Conservation (phyloP, 1,140 invertebrate genomes). For the Diuraphis noxia region DNA sequence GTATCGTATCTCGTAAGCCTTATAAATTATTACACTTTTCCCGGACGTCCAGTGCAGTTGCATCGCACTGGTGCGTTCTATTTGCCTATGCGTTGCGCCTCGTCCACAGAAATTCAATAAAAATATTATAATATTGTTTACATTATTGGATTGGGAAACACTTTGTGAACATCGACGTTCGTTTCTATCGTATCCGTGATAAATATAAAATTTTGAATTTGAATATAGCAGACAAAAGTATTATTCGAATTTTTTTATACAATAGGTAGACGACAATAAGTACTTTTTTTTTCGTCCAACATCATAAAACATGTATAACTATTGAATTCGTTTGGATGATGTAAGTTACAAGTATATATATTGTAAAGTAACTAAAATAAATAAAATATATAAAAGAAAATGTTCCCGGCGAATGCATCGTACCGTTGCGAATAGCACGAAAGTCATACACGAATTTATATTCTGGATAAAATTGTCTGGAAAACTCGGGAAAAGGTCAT, state of each 20-base stretch:
- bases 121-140: background rate
- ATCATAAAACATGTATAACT: background rate
- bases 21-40: background rate
- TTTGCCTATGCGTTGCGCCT: slow-evolving; percentile 44
- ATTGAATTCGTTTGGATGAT: background rate
- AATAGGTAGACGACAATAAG: background rate
- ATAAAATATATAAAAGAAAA: slow-evolving; percentile 25
- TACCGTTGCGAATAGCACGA: background rate
- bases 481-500: background rate
- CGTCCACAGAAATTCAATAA: background rate
- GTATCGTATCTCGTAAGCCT: background rate
- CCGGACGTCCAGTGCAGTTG: background rate
- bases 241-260: background rate
- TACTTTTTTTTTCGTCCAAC: background rate
- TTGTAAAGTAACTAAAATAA: background rate
- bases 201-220: background rate
- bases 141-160: background rate
- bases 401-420: background rate
- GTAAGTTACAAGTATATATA: background rate
- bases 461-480: background rate
- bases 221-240: background rate
- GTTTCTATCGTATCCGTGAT: background rate
- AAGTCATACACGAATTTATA: background rate
- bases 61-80: background rate
- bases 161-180: too few species aligned